These are phyloP conservation scores for Euwallacea similis DNA, from an alignment of 1,140 invertebrate species.

Conservation along the genomic window DNA sequence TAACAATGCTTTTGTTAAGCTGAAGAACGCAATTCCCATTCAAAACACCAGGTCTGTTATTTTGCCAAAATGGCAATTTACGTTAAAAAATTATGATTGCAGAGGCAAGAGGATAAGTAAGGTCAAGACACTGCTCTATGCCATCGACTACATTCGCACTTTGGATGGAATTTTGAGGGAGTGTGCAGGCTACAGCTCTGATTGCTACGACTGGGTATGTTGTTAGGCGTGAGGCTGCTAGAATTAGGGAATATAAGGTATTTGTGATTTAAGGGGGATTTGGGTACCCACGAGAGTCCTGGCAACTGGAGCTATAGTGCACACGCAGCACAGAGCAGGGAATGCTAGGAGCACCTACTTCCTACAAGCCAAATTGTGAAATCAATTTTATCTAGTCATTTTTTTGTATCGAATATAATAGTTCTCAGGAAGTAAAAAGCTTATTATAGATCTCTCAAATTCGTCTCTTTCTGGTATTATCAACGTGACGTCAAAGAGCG, in stretches of 20 bases:
- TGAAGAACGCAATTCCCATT: slow-evolving; percentile 57
- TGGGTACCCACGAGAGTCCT: background rate
- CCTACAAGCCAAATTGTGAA: no score
- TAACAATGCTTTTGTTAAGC: slow-evolving; percentile 58
- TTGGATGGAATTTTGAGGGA: slow-evolving; percentile 49
- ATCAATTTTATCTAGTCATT: no score
- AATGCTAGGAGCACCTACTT: background rate
- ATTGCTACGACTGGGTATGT: slow-evolving; percentile 1
- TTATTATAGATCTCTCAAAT: no score
- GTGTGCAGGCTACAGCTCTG: background rate
- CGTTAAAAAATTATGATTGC: slow-evolving; percentile 20
- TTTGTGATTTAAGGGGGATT: background rate
- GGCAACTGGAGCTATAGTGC: background rate
- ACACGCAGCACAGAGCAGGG: background rate
- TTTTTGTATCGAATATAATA: no score
- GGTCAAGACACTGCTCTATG: slow-evolving; percentile 56
- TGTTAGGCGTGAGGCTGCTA: background rate
- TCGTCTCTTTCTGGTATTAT: no score
- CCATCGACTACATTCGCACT: slow-evolving; percentile 55
- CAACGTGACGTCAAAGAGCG: no score
- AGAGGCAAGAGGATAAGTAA: slow-evolving; percentile 56
- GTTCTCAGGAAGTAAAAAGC: no score
- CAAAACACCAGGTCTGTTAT: slow-evolving; percentile 51
- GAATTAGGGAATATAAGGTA: background rate
- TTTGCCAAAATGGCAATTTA: background rate